Conservation (phyloP, 2,113 vertebrate species). For the Leucoraja erinaceus region DNA sequence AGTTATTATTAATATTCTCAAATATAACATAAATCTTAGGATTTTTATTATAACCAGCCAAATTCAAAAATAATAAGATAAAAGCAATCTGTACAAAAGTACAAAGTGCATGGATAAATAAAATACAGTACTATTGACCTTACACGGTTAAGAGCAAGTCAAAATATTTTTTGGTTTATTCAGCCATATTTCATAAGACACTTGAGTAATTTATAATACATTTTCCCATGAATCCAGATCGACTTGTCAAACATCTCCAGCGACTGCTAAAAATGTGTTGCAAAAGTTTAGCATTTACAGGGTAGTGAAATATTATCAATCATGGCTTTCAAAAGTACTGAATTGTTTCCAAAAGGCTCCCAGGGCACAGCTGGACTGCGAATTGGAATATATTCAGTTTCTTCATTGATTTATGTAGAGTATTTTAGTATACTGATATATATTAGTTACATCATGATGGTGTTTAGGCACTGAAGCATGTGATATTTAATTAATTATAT, state of each 20-base stretch:
- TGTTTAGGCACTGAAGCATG: background rate
- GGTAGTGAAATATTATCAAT: conserved; percentile 16
- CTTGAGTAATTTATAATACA: background rate
- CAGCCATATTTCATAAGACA: conserved; percentile 20
- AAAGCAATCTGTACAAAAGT: background rate
- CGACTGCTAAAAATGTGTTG: conserved; percentile 33
- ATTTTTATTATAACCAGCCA: too few relatives aligned
- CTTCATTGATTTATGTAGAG: background rate
- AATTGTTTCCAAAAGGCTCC: conserved; percentile 25
- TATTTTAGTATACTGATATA: background rate
- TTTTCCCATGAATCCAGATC: conserved; percentile 9
- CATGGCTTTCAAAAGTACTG: conserved; percentile 29
- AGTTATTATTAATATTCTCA: background rate
- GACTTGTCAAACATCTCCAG: conserved; percentile 3
- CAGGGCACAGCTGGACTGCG: background rate
- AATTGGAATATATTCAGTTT: conserved; percentile 7
- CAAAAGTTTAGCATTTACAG: conserved; percentile 28
- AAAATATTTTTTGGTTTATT: background rate
- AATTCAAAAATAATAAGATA: background rate
- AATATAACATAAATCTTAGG: background rate
- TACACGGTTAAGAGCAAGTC: background rate
- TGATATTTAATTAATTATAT: background rate
- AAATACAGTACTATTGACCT: background rate
- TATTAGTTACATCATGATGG: background rate
- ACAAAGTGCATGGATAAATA: background rate